Conservation (phyloP, 1,140 invertebrate genomes). For the Calliphora vicina region DNA sequence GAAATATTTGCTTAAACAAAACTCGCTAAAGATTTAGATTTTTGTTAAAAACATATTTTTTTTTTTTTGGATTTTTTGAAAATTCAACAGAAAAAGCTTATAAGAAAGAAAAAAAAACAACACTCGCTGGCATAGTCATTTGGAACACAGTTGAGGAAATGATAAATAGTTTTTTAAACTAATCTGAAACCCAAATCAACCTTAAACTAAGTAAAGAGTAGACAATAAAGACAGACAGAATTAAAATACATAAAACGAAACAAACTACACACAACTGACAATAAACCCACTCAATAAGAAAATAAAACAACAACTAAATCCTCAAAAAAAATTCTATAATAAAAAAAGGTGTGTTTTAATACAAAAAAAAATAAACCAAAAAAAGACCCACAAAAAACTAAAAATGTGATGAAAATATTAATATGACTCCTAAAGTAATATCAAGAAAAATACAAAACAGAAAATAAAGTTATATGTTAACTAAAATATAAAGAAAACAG, state of each 20-base stretch:
- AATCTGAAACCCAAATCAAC: slow-evolving; percentile 16
- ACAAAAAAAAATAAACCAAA: neutral
- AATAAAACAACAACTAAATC: slow-evolving; percentile 10
- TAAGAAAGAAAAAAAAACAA: neutral
- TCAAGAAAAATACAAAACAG: neutral
- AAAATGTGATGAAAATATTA: slow-evolving; percentile 2
- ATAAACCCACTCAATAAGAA: slow-evolving; percentile 12
- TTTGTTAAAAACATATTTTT: neutral
- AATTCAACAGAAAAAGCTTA: slow-evolving; percentile 1
- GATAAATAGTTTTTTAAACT: slow-evolving; percentile 11
- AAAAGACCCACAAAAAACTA: neutral
- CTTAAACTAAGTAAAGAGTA: neutral
- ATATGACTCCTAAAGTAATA: neutral
- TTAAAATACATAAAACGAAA: neutral
- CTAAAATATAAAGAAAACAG: neutral
- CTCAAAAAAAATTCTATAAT: neutral
- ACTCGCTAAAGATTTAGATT: neutral
- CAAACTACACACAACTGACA: neutral
- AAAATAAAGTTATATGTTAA: neutral
- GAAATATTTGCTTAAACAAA: neutral
- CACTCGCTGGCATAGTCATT: too few species aligned
- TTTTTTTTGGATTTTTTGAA: neutral
- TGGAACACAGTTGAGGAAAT: neutral
- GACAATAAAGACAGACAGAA: neutral
- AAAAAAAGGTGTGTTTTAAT: neutral